phyloP scores from a whole-genome alignment of 2,797 vertebrate genomes.

The Pipistrellus pipistrellus region DNA sequence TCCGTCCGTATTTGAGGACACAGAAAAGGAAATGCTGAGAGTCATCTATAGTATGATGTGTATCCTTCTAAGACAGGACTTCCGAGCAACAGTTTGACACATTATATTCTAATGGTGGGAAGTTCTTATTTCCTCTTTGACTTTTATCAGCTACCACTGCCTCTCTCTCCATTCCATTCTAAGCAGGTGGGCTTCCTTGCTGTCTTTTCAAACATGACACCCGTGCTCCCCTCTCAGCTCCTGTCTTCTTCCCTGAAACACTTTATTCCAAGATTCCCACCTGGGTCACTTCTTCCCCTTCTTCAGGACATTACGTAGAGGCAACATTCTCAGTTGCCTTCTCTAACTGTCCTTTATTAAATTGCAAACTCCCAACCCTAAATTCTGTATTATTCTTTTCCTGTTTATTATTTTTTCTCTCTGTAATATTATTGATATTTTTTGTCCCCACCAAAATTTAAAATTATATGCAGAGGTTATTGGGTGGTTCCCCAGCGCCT shows the following conservation, averaged over 20 bases:
- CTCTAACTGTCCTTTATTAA: not conserved
- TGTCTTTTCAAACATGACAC: not conserved
- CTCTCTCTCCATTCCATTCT: not conserved
- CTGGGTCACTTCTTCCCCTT: not conserved
- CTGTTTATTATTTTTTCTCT: not conserved
- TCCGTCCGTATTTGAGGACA: not conserved
- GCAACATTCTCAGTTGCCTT: not conserved
- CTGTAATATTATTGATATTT: not conserved
- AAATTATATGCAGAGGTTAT: not conserved
- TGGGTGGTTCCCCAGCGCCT: not conserved
- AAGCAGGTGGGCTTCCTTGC: not conserved
- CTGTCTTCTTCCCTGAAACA: not conserved
- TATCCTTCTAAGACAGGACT: not conserved
- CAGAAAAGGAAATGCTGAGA: not conserved
- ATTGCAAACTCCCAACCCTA: not conserved
- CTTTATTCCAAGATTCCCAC: not conserved
- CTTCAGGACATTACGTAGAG: not conserved
- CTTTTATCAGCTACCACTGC: not conserved
- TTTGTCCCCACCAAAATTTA: not conserved
- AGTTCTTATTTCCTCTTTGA: not conserved
- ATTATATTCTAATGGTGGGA: not conserved
- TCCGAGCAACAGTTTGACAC: not conserved
- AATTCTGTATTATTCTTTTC: slow-evolving; percentile 9
- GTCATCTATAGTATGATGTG: not conserved
- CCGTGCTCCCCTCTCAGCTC: not conserved